A percentile compares a stretch with the other conserved stretches of the same genome.
phyloP scores from a whole-genome alignment of 2,113 vertebrate species.

The Columbina picui region DNA sequence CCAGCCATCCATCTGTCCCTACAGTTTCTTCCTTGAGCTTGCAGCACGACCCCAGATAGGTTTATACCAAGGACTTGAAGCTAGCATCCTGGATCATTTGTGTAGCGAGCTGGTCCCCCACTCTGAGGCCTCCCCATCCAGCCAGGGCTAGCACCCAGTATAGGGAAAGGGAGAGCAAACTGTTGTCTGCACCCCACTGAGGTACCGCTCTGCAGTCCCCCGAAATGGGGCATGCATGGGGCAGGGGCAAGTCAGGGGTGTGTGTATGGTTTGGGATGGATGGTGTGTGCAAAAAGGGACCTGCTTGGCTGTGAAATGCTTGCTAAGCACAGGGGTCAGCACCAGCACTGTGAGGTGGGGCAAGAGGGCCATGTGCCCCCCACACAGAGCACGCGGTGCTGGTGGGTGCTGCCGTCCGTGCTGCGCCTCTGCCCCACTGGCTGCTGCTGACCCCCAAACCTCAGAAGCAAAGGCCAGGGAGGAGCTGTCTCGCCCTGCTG shows the following conservation, averaged over 20 bases:
- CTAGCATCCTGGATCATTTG: background rate
- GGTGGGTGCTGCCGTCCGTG: background rate
- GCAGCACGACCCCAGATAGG: background rate
- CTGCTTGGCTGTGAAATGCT: background rate
- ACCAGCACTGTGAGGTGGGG: background rate
- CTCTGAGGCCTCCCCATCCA: no score
- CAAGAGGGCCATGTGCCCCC: accelerated
- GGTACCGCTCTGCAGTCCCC: background rate
- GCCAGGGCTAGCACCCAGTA: background rate
- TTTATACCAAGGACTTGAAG: background rate
- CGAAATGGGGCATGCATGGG: background rate
- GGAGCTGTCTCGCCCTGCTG: background rate
- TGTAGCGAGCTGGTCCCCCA: background rate
- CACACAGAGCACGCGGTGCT: accelerated
- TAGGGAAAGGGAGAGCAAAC: background rate
- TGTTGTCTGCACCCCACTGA: no score
- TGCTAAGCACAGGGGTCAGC: background rate
- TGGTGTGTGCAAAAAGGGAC: no score
- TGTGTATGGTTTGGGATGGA: background rate
- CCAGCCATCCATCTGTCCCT: background rate
- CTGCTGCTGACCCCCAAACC: background rate
- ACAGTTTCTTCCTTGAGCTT: background rate
- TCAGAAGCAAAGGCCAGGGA: background rate
- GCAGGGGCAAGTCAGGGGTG: background rate
- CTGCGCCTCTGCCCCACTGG: background rate